These are phyloP conservation scores for Sandelia bainsii DNA, from an alignment of 2,797 vertebrate species.

Conservation along the genomic window DNA sequence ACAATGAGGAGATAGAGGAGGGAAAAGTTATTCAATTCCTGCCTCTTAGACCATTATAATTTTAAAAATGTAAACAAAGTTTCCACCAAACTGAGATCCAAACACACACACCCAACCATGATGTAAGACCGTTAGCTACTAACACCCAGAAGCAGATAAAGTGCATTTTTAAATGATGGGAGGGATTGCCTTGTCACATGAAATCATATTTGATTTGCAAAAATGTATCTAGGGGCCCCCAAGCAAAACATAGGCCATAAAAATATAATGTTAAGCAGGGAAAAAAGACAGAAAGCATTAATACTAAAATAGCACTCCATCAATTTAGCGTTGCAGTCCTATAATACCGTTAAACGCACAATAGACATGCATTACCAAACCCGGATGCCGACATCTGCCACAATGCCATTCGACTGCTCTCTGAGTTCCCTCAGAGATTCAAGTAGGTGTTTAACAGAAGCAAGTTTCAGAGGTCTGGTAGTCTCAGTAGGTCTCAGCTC, in stretches of 20 bases:
- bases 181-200: not conserved
- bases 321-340: not conserved
- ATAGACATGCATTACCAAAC: not conserved
- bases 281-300: not conserved
- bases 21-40: not conserved
- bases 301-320: not conserved
- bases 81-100: not conserved
- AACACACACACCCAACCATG: not conserved
- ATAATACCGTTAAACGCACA: not conserved
- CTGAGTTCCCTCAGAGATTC: not conserved
- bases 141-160: not conserved
- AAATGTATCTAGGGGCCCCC: not conserved
- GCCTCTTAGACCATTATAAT: not conserved
- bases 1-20: no score
- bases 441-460: not conserved
- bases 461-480: not conserved
- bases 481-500: not conserved
- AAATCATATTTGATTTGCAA: not conserved
- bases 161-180: not conserved
- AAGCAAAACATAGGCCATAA: not conserved
- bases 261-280: not conserved
- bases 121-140: not conserved
- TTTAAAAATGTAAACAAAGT: not conserved
- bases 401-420: not conserved
- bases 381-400: not conserved